Conservation (phyloP, 2,797 vertebrate species). For the Chloroceryle amazona region DNA sequence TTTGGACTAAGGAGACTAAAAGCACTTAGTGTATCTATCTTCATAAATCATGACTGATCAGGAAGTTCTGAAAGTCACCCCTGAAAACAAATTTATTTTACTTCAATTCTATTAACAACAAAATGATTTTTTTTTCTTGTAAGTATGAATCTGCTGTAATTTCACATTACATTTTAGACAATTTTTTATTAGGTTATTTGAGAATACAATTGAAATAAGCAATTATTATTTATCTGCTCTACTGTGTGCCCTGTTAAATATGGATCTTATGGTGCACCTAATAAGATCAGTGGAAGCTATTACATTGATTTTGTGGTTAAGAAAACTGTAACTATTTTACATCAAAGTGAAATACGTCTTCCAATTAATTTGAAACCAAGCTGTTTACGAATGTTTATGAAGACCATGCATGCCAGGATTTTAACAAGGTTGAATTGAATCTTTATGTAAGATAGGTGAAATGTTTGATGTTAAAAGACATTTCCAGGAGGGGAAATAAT, state of each 20-base stretch:
- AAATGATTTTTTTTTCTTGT: neutral
- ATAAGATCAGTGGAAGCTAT: neutral
- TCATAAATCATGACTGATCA: neutral
- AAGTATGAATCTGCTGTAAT: neutral
- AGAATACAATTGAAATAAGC: neutral
- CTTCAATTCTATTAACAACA: neutral
- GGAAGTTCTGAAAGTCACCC: neutral
- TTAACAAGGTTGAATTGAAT: neutral
- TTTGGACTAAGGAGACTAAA: neutral
- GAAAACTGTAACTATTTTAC: neutral
- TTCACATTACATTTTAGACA: neutral
- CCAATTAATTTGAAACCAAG: neutral
- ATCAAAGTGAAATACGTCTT: neutral
- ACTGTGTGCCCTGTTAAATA: neutral
- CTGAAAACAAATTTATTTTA: neutral
- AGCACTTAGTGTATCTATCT: neutral
- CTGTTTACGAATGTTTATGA: neutral
- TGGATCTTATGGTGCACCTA: neutral
- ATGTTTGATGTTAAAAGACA: neutral
- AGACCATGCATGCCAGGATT: neutral
- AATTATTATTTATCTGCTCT: neutral
- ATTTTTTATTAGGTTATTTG: neutral
- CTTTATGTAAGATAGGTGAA: neutral
- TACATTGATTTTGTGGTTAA: neutral
- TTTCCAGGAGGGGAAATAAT: neutral